These are phyloP conservation scores for Macropodus opercularis DNA, from an alignment of 2,797 vertebrate genomes.

Conservation along the genomic window DNA sequence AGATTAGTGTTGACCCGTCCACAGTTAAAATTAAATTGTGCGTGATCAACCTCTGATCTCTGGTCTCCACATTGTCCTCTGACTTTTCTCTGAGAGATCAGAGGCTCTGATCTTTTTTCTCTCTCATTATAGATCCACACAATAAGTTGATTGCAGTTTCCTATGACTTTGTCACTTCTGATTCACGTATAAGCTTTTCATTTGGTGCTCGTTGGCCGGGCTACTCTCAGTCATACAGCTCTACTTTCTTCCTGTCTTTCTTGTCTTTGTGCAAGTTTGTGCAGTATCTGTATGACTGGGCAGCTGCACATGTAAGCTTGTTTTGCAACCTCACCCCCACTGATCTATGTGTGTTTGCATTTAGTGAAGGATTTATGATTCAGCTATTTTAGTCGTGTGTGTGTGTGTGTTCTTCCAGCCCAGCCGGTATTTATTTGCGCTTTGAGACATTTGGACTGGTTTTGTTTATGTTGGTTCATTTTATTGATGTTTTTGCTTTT, in stretches of 20 bases:
- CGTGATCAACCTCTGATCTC: too few species aligned
- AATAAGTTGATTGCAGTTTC: too few species aligned
- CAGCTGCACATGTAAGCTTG: conserved; percentile 8
- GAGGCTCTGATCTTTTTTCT: too few species aligned
- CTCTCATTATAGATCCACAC: too few species aligned
- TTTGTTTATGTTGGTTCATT: conserved; percentile 17
- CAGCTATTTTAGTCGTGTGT: conserved; percentile 24
- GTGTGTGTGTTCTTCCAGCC: not conserved
- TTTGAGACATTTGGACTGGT: conserved; percentile 18
- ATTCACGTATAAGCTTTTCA: too few species aligned
- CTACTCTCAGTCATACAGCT: not conserved
- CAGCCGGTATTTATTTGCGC: conserved; percentile 28
- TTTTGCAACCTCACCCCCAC: conserved; percentile 2
- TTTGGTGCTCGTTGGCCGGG: not conserved
- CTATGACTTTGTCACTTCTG: too few species aligned
- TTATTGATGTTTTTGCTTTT: conserved; percentile 31
- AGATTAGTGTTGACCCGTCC: too few species aligned
- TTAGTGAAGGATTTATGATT: conserved; percentile 34
- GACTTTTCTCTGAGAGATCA: too few species aligned
- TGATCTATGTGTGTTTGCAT: conserved; percentile 42
- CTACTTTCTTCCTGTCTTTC: not conserved
- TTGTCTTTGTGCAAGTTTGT: not conserved
- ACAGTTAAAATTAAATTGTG: too few species aligned
- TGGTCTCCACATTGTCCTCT: too few species aligned
- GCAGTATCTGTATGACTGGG: not conserved